Percentiles rank a stretch among this genome's conserved stretches.
Evolutionary conservation across 2,113 vertebrate genomes (phyloP).

Genomic region (Antigone vipio): DNA sequence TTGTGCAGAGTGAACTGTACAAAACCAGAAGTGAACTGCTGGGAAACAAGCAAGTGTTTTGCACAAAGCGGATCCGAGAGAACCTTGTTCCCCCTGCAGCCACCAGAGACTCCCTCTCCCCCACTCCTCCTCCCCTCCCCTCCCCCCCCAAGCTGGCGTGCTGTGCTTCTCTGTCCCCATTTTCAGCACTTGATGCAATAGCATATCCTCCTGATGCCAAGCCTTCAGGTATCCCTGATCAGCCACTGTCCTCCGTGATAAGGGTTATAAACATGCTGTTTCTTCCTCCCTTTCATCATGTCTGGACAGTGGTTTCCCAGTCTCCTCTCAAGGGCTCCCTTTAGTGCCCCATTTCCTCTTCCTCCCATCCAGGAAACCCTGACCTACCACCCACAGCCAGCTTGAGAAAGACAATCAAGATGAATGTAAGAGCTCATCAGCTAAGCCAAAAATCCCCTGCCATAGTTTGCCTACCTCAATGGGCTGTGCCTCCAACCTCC

Average conservation of each 20-base stretch:
- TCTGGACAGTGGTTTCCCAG: not conserved
- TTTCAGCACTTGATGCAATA: not conserved
- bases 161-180: not conserved
- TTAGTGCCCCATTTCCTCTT: not conserved
- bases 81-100: not conserved
- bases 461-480: not conserved
- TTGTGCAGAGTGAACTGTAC: not conserved
- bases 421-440: not conserved
- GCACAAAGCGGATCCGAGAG: not conserved
- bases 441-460: not conserved
- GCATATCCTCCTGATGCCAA: not conserved
- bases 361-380: not conserved
- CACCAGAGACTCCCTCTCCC: accelerated
- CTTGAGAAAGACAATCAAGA: not conserved
- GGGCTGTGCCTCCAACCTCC: not conserved
- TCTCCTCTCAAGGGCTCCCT: not conserved
- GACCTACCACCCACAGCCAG: not conserved
- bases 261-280: not conserved
- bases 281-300: not conserved
- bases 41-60: accelerated
- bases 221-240: not conserved
- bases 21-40: not conserved
- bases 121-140: not conserved
- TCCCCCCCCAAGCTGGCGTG: not conserved
- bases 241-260: not conserved